Evolutionary conservation across 2,113 vertebrate genomes (phyloP).

Genomic region (Hucho hucho): DNA sequence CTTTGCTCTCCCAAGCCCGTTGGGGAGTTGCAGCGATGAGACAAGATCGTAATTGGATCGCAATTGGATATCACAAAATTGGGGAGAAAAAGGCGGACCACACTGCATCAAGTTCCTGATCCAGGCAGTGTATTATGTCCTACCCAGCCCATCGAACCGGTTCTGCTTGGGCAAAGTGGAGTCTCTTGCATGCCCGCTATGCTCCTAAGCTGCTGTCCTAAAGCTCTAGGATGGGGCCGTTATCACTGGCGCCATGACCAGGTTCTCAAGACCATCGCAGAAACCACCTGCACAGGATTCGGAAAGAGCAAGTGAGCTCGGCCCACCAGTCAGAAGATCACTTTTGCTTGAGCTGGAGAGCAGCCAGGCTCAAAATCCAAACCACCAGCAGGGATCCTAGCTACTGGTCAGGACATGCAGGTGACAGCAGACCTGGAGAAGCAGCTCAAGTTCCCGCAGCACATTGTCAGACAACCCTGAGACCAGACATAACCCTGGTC

Average conservation of each 20-base stretch:
- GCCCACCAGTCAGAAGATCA: background rate
- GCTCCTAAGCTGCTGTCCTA: slow-evolving; percentile 7
- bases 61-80: no score
- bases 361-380: no score
- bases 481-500: no score
- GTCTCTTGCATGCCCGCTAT: background rate
- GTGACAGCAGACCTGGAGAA: background rate
- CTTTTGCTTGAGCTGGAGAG: slow-evolving; percentile 1
- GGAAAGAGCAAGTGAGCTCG: background rate
- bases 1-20: no score
- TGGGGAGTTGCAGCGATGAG: no score
- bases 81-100: no score
- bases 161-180: background rate
- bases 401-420: background rate
- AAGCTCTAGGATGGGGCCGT: background rate
- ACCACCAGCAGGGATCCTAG: background rate
- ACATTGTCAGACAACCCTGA: background rate
- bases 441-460: background rate
- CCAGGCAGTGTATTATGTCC: background rate
- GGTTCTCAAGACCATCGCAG: background rate
- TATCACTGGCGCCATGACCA: slow-evolving; percentile 5
- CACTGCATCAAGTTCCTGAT: background rate
- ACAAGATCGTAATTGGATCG: no score
- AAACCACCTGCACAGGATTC: slow-evolving; percentile 4
- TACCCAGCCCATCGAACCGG: slow-evolving; percentile 1